Evolutionary conservation across 2,888 invertebrate species (phyloP), one percentile per base, ranked within the genome.

Genomic region (Patella pellucida): DNA sequence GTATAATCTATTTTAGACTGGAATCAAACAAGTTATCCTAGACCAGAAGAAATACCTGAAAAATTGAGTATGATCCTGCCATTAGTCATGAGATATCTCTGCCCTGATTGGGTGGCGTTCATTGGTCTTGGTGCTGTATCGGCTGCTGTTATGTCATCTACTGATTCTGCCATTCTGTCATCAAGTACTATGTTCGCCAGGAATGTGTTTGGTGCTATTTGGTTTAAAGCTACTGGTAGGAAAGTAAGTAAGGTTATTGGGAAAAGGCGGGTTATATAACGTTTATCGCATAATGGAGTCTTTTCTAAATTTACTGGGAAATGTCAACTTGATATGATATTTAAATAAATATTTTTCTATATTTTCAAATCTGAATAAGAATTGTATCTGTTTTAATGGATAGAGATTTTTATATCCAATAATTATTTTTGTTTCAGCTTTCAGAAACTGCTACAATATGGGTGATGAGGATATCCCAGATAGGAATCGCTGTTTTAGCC

Each of bases 61-160:
- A 62, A 98, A 92, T 95, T 95, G 1, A 96, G 96, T 87, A 96
- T 98, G 95, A 97, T 99, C 84, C 93, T 99, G 83, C 99, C 99
- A 69, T 94, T 99, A 94, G 98, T 99, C 71, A 93, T 98, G 87
- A 98, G 98, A 91, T 96, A 98, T 91, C 93, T 99, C 74, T 99
- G 99, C 12, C 99, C 99, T 0, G 95, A 95, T 90, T 96, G 96
- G 92, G 96, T 99, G 41, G 96, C 98, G 2, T 98, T 99, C 93
- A 96, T 99, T 89, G 99, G 98, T 9, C 93, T 99, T 82, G 99
- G 99, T 0, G 98, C 99, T 12, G 98, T 99, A 9, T 98, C 98
- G 0, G 99, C 99, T 1, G 99, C 99, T 27, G 99, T 99, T 82
- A 99, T 99, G 99, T 98, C 98, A 52, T 98, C 98, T 1, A 98